Conservation (phyloP, 53 echinoderm and acorn worm species). For the Astropecten irregularis region DNA sequence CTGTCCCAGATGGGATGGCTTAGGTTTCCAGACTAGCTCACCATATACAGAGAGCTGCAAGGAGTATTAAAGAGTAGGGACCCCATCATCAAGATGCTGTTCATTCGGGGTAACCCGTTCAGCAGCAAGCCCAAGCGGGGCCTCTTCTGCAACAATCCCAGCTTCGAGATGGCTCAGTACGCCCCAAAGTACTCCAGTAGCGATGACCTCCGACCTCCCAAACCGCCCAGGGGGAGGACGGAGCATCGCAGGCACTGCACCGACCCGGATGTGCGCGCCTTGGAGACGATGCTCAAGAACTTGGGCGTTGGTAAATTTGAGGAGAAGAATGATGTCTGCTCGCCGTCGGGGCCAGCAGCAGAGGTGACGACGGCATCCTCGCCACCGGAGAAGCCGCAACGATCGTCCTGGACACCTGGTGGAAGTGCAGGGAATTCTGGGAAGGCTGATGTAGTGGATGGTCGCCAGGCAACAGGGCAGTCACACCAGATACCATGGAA, state of each 20-base stretch:
- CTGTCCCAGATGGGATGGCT: not conserved
- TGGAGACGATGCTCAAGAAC: constrained; percentile 19
- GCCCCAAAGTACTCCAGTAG: constrained; percentile 60
- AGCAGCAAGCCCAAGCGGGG: constrained; percentile 50
- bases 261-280: constrained; percentile 46
- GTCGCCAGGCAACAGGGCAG: not conserved
- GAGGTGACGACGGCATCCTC: not conserved
- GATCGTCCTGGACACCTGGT: constrained; percentile 8
- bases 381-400: constrained; percentile 30
- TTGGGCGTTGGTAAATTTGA: constrained; percentile 25
- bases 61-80: not conserved
- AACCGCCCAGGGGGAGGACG: constrained; percentile 62
- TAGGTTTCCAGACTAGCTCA: not conserved
- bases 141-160: constrained; percentile 80
- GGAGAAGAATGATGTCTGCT: not conserved
- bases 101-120: constrained; percentile 66
- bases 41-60: not conserved
- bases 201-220: constrained; percentile 67
- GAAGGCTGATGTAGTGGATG: not conserved
- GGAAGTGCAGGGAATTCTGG: constrained; percentile 22
- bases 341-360: not conserved
- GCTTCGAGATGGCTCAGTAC: constrained; percentile 86
- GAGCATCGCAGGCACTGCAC: constrained; percentile 60
- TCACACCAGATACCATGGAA: constrained; percentile 34
- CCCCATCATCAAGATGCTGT: constrained; percentile 44